These are phyloP conservation scores for Leguminivora glycinivorella DNA, from an alignment of 1,140 invertebrate species.

Conservation along the genomic window DNA sequence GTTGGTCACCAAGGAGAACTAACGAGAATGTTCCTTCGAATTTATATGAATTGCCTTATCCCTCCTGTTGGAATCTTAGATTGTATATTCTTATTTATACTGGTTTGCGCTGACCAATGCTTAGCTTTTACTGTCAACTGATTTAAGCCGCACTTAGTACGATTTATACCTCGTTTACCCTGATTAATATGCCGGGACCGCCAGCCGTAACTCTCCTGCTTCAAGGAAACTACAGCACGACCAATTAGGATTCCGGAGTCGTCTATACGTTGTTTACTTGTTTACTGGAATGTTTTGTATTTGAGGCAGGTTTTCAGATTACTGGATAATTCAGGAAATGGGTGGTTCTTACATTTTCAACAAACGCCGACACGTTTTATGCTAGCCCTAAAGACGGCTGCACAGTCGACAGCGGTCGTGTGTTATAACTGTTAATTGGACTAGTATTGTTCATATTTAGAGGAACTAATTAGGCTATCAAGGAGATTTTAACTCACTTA, in stretches of 20 bases:
- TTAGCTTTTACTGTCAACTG: neutral
- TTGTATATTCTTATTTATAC: neutral
- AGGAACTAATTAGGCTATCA: too few species aligned
- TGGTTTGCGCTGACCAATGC: neutral
- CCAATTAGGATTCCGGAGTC: conserved; percentile 3
- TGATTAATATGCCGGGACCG: conserved; percentile 2
- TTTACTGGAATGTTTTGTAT: neutral
- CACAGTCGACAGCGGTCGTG: too few species aligned
- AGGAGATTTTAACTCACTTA: too few species aligned
- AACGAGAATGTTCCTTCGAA: too few species aligned
- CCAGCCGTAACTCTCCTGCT: conserved; percentile 5
- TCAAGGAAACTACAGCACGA: neutral
- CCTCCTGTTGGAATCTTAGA: too few species aligned
- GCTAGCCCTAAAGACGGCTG: too few species aligned
- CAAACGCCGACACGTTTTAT: neutral
- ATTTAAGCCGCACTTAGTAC: neutral
- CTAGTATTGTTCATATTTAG: too few species aligned
- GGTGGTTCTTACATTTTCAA: neutral
- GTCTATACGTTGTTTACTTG: neutral
- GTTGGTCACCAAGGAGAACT: too few species aligned
- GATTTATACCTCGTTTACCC: conserved; percentile 12
- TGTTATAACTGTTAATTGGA: too few species aligned
- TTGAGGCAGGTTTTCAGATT: neutral
- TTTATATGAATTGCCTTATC: too few species aligned
- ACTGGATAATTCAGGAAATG: neutral